Evolutionary conservation across 2,113 vertebrate genomes (phyloP).

Genomic region (Amphiprion ocellaris): DNA sequence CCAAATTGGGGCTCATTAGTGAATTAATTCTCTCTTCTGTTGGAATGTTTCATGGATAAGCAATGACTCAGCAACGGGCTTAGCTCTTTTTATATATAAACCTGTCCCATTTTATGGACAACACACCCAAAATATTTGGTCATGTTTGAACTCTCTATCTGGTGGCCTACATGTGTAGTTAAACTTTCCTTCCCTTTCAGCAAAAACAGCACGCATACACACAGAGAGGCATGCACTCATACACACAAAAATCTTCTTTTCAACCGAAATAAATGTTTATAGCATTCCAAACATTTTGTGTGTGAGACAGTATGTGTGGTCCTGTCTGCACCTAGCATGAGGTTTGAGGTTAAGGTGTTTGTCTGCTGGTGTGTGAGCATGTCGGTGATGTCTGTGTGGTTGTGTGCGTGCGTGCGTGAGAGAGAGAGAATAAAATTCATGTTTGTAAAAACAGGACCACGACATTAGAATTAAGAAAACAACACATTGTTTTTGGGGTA

Average conservation of each 20-base stretch:
- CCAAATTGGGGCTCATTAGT: neutral
- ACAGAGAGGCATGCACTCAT: slow-evolving; percentile 3
- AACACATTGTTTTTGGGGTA: neutral
- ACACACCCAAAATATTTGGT: slow-evolving; percentile 68
- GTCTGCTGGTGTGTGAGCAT: slow-evolving; percentile 57
- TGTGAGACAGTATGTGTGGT: slow-evolving; percentile 84
- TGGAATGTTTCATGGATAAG: slow-evolving; percentile 33
- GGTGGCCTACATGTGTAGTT: slow-evolving; percentile 55
- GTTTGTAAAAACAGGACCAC: slow-evolving; percentile 8
- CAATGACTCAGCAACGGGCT: slow-evolving; percentile 42
- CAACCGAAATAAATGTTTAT: slow-evolving; percentile 85
- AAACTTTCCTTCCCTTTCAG: slow-evolving; percentile 59
- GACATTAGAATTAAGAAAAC: slow-evolving; percentile 11
- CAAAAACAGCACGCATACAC: slow-evolving; percentile 24
- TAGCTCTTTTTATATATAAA: slow-evolving; percentile 50
- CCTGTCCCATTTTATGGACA: slow-evolving; percentile 58
- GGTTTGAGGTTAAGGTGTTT: slow-evolving; percentile 82
- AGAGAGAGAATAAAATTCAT: neutral
- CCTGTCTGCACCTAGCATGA: slow-evolving; percentile 81
- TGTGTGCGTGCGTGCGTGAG: slow-evolving; percentile 15
- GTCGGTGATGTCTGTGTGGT: slow-evolving; percentile 30
- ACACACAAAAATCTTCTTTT: slow-evolving; percentile 64
- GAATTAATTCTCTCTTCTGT: slow-evolving; percentile 7
- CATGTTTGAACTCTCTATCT: slow-evolving; percentile 64
- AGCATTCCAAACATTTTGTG: slow-evolving; percentile 85